Percentiles rank a stretch among this genome's conserved stretches.
Evolutionary conservation across 37 sponge, comb jelly and placozoan genomes (phyloP).

Genomic region (Mnemiopsis leidyi): DNA sequence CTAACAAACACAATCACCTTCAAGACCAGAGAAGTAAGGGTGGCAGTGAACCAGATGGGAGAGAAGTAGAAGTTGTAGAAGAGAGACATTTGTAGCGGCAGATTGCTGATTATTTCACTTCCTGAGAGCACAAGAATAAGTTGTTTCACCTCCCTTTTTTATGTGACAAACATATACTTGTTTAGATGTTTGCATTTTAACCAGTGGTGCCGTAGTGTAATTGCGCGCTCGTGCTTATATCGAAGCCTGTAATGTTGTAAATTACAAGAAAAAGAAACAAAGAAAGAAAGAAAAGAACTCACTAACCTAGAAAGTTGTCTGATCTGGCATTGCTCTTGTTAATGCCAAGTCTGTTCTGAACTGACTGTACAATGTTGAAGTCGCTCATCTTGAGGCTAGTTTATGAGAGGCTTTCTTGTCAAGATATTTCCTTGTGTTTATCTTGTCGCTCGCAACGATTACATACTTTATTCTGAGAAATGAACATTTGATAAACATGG

Average conservation of each 20-base stretch:
- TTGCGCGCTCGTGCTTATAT: too few relatives aligned
- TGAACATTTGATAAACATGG: too few relatives aligned
- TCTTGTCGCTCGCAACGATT: not conserved
- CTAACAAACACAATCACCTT: not conserved
- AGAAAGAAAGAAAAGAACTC: too few relatives aligned
- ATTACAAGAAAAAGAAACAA: too few relatives aligned
- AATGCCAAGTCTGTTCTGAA: constrained; percentile 50
- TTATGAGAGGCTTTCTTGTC: too few relatives aligned
- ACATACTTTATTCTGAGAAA: too few relatives aligned
- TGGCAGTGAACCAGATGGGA: constrained; percentile 35
- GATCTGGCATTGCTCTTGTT: not conserved
- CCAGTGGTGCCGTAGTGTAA: too few relatives aligned
- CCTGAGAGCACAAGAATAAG: constrained; percentile 22
- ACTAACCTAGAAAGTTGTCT: constrained; percentile 49
- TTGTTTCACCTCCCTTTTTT: too few relatives aligned
- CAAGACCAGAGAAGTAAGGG: not conserved
- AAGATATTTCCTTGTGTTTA: not conserved
- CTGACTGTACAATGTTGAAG: not conserved
- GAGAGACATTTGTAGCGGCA: constrained; percentile 34
- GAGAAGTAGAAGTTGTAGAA: constrained; percentile 62
- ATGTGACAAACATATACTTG: too few relatives aligned
- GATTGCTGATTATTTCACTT: constrained; percentile 38
- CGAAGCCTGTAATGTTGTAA: too few relatives aligned
- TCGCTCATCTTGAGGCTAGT: constrained; percentile 1
- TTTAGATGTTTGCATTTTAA: too few relatives aligned